Evolutionary conservation across 1,140 invertebrate species (phyloP), one percentile per base, ranked within the genome.

Genomic region (Sitobion miscanthi): DNA sequence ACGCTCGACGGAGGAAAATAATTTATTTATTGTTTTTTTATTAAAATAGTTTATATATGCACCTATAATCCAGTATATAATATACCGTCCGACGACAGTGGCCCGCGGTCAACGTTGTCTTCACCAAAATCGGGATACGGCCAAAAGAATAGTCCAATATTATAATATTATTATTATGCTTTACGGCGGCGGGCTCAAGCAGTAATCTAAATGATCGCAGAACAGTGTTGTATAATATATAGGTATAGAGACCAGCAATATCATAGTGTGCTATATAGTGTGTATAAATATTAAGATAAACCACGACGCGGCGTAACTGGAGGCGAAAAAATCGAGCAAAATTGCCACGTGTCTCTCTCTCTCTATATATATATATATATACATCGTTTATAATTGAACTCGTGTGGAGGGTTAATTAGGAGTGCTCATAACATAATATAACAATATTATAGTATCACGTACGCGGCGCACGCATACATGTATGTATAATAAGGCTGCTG

Each of bases 51-150:
- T 77, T 77, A 77, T 77, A 77, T 35, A 14, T 38, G 38, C 62
- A 6, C 62, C 14, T 77, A 38, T 38, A 35, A 83, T 42, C 8
- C 21, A 38, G 17, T 21, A 83, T 21, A 83, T 38, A 17, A 83
- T 42, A 42, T 77, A 77, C 62, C 14, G 30, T 17, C 62, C 38
- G 85, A 49, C 85, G 85, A 47, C 85, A 47, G 85, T 47, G 38
- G 85, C 85, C 85, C 85, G 85, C 85, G 85, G 85, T 86, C 85
- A 86, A n/a, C 85, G 85, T 86, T 86, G 42, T 47, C 85, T 47
- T 47, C 85, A 7, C 42, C 23, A n/a, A 86, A 86, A 86, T 47
- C 38, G 45, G 38, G 38, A 85, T 23, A 47, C 17, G 25, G 38
- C 25, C 23, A 25, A 86, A 45, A 47, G 21, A 85, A 42, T 42